Conservation (phyloP, 2,888 invertebrate genomes). For the Tinea semifulvella region DNA sequence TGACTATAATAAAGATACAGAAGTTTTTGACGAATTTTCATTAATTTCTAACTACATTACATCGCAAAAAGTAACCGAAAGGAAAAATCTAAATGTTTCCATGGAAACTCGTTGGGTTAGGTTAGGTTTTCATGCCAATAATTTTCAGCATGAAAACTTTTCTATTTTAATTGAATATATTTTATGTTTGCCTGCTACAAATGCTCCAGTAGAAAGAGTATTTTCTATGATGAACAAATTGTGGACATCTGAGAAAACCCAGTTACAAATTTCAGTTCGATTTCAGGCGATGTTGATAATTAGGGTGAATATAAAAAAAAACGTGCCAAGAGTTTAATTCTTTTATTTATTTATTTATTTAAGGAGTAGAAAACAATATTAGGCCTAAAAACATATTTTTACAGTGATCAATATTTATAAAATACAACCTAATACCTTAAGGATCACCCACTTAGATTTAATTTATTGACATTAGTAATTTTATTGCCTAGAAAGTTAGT, state of each 20-base stretch:
- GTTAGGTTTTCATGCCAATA: slow-evolving; percentile 22
- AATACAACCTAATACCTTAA: too few relatives aligned
- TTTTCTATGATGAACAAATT: slow-evolving; percentile 20
- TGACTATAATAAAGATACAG: slow-evolving; percentile 24
- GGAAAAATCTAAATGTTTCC: slow-evolving; percentile 24
- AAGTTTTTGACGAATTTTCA: slow-evolving; percentile 27
- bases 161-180: slow-evolving; percentile 21
- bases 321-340: neutral
- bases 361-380: too few relatives aligned
- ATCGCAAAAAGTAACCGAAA: slow-evolving; percentile 25
- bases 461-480: too few relatives aligned
- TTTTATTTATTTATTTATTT: too few relatives aligned
- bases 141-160: slow-evolving; percentile 21
- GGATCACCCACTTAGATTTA: too few relatives aligned
- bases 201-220: slow-evolving; percentile 20
- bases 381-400: too few relatives aligned
- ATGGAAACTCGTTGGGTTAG: slow-evolving; percentile 27
- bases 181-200: slow-evolving; percentile 23
- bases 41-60: slow-evolving; percentile 24
- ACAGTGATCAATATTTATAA: too few relatives aligned
- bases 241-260: slow-evolving; percentile 24
- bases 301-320: slow-evolving; percentile 12
- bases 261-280: slow-evolving; percentile 16
- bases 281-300: slow-evolving; percentile 3
- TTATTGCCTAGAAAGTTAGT: too few relatives aligned